phyloP scores from a whole-genome alignment of 2,113 vertebrate genomes.

The Epinephelus cyanopodus region DNA sequence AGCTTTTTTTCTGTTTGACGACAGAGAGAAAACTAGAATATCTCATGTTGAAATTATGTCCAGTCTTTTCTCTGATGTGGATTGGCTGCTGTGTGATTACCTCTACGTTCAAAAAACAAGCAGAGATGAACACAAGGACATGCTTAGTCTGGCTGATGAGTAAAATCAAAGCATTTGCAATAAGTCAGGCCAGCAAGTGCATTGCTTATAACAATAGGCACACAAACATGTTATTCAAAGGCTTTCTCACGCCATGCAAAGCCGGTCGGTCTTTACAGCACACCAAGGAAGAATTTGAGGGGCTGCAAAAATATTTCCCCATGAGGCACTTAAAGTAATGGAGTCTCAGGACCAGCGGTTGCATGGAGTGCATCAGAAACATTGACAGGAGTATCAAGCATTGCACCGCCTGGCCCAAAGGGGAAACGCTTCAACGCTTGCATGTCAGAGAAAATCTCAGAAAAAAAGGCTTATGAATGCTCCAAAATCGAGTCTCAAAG shows the following conservation, averaged over 20 bases:
- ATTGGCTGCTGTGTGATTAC: slow-evolving; percentile 26
- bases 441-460: slow-evolving; percentile 77
- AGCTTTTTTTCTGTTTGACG: background rate
- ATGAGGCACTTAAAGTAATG: slow-evolving; percentile 78
- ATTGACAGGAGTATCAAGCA: slow-evolving; percentile 79
- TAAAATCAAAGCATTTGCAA: slow-evolving; percentile 25
- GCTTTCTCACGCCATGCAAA: slow-evolving; percentile 68
- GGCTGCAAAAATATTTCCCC: slow-evolving; percentile 70
- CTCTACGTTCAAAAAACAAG: slow-evolving; percentile 16
- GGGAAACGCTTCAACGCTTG: slow-evolving; percentile 77
- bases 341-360: slow-evolving; percentile 72
- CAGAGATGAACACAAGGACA: slow-evolving; percentile 49
- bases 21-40: background rate
- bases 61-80: background rate
- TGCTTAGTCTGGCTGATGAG: slow-evolving; percentile 32
- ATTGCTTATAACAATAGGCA: slow-evolving; percentile 48
- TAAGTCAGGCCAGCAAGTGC: slow-evolving; percentile 15
- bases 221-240: slow-evolving; percentile 29
- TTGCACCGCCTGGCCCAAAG: slow-evolving; percentile 71
- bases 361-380: slow-evolving; percentile 75
- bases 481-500: slow-evolving; percentile 71
- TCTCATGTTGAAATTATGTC: background rate
- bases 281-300: slow-evolving; percentile 59
- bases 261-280: slow-evolving; percentile 49
- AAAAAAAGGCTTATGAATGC: slow-evolving; percentile 75